Evolutionary conservation across 2,113 vertebrate genomes (phyloP).

Genomic region (Columba livia): DNA sequence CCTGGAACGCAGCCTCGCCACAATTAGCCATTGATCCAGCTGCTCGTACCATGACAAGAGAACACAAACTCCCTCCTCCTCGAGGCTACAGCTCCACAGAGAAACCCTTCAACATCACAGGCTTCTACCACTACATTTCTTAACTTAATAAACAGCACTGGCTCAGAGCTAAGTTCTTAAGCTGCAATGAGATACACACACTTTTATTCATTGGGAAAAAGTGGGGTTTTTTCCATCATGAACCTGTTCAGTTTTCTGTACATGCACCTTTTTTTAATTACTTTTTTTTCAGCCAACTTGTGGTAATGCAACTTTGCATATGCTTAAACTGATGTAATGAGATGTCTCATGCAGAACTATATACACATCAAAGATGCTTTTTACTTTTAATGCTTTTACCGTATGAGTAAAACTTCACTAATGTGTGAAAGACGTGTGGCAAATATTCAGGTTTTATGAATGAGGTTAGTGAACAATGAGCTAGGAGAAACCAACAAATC

Average conservation of each 20-base stretch:
- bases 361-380: neutral
- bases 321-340: neutral
- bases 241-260: neutral
- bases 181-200: neutral
- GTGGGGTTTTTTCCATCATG: neutral
- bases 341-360: neutral
- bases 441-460: constrained; percentile 33
- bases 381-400: neutral
- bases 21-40: constrained; percentile 62
- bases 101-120: constrained; percentile 44
- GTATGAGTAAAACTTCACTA: neutral
- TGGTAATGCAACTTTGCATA: neutral
- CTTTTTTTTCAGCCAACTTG: neutral
- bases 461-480: neutral
- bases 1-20: constrained; percentile 32
- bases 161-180: neutral
- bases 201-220: neutral
- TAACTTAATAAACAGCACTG: constrained; percentile 32
- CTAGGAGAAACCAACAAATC: neutral
- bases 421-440: neutral
- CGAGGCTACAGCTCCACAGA: constrained; percentile 45
- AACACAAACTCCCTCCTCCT: constrained; percentile 56
- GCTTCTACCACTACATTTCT: neutral
- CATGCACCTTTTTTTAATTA: neutral
- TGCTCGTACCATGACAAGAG: neutral